A percentile compares a stretch with the other conserved stretches of the same genome.
These are phyloP conservation scores for Pampusana beccarii DNA, from an alignment of 2,113 vertebrate genomes.

Conservation along the genomic window DNA sequence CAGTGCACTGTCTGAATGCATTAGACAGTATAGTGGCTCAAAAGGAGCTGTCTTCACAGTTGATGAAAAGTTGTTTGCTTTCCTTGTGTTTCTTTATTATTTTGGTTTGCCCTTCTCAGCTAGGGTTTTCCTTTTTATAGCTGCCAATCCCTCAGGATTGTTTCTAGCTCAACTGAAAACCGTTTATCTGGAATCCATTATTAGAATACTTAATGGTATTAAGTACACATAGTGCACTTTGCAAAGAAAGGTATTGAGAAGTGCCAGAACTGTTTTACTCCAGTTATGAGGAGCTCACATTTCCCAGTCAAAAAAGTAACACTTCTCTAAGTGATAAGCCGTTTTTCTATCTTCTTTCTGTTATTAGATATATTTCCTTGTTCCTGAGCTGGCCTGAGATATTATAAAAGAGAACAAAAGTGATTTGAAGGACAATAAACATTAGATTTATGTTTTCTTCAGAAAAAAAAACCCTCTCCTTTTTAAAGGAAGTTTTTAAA, in stretches of 20 bases:
- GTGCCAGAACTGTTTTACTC: neutral
- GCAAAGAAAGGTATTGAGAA: neutral
- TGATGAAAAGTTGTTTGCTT: neutral
- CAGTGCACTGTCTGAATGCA: neutral
- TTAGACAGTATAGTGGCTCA: neutral
- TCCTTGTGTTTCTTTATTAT: neutral
- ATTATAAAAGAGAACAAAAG: neutral
- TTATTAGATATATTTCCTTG: neutral
- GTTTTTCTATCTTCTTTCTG: neutral
- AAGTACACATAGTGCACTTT: neutral
- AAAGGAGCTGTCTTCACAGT: neutral
- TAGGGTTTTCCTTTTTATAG: neutral
- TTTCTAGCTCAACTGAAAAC: neutral
- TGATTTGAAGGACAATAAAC: neutral
- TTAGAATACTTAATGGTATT: neutral
- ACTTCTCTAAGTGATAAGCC: neutral
- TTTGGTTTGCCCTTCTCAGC: neutral
- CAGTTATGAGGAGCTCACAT: neutral
- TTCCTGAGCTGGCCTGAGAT: neutral
- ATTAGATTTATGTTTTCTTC: neutral
- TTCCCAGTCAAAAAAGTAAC: neutral
- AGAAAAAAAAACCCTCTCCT: fast-evolving
- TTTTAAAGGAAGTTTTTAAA: neutral
- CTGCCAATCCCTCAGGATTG: neutral
- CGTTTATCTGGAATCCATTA: neutral